These are phyloP conservation scores for Tryphoninae sp. DNA, from an alignment of 2,888 invertebrate genomes.

Conservation along the genomic window DNA sequence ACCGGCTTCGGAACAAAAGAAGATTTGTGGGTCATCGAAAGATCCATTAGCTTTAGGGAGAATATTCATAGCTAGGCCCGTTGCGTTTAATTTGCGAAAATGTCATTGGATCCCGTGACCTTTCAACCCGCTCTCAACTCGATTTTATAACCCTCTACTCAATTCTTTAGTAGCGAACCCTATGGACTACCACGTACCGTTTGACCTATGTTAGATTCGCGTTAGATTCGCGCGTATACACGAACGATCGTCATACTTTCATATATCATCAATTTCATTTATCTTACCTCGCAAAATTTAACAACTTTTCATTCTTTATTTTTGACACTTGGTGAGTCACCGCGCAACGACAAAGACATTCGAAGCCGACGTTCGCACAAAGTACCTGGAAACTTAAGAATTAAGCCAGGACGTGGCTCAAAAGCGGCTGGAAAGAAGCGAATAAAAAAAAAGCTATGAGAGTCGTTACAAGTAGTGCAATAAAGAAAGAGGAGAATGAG, in stretches of 20 bases:
- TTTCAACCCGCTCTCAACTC: constrained; percentile 20
- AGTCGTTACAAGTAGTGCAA: constrained; percentile 27
- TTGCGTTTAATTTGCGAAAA: constrained; percentile 46
- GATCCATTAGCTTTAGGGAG: constrained; percentile 6
- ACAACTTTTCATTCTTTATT: not conserved
- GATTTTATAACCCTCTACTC: not conserved
- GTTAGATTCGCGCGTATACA: not conserved
- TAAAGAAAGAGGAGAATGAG: constrained; percentile 29
- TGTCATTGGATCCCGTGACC: constrained; percentile 56
- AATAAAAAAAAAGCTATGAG: constrained; percentile 13
- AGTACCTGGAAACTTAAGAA: not conserved
- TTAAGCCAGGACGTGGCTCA: not conserved
- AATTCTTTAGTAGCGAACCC: not conserved
- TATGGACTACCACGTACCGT: not conserved
- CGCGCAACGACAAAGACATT: not conserved
- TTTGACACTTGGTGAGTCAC: too few species aligned
- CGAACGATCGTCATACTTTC: not conserved
- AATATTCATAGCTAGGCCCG: constrained; percentile 27
- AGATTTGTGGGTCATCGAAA: constrained; percentile 29
- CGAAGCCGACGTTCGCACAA: constrained; percentile 5
- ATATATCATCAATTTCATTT: not conserved
- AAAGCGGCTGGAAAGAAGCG: not conserved
- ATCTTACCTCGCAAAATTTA: not conserved
- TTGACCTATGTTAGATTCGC: not conserved
- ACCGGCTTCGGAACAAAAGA: constrained; percentile 12